Evolutionary conservation across 1,140 invertebrate species (phyloP), one percentile per base, ranked within the genome.

Genomic region (Saccostrea echinata): DNA sequence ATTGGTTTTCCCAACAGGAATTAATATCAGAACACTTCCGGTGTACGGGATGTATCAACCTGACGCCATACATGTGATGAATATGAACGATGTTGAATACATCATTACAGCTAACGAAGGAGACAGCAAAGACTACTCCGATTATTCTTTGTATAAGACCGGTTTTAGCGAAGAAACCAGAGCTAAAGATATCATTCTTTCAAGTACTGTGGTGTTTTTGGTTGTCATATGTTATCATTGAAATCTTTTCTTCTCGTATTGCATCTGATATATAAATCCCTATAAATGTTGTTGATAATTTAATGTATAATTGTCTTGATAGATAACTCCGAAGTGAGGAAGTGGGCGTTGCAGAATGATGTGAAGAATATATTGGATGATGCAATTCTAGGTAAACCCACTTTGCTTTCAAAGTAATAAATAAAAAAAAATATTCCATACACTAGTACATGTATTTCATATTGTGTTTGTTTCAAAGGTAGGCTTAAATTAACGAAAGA

Each of bases 1-100:
- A 33, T 76, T 30, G n/a, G n/a, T 55, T 13, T 76, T 11, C 16
- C 3, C 27, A 76, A 76, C 4, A 76, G 68, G 68, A 33, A 76
- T 76, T 30, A 35, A 76, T 33, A 76, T 76, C 12, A 30, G 68
- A 76, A 16, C 68, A 16, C 68, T 76, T 30, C 86, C 86, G 18
- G 82, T 92, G n/a, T 88, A 83, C 52, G 91, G 91, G 8, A 91
- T 92, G 88, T 92, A 91, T 83, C 91, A 92, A 27, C 91, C 91
- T 4, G 91, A 92, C 83, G 13, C 86, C 1, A 90, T 91, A 33
- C 87, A 90, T 11, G 43, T 82, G 3, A 82, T 89, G 11, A n/a
- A 85, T 24, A 24, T 87, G 13, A 30, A 55, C 16, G 90, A 86
- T 3, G 80, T 51, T 21, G 83, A 80, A 1, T 92, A 89, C 82